These are phyloP conservation scores for Zeus faber DNA, from an alignment of 2,113 vertebrate species.

Conservation along the genomic window DNA sequence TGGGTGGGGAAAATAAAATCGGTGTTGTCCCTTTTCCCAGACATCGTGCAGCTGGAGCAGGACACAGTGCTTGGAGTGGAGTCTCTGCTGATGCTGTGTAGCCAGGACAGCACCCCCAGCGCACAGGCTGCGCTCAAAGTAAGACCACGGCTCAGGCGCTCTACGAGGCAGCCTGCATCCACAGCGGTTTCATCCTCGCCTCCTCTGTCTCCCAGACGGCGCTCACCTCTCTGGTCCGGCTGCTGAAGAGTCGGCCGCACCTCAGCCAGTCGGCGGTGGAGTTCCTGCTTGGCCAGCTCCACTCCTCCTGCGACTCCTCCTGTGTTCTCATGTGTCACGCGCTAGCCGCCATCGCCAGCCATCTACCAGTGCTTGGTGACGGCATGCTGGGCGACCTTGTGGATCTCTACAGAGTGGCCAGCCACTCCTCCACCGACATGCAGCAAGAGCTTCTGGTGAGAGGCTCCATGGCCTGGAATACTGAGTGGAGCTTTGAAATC, in stretches of 20 bases:
- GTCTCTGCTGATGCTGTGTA: slow-evolving; percentile 92
- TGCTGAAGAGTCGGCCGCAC: slow-evolving; percentile 87
- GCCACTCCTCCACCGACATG: slow-evolving; percentile 83
- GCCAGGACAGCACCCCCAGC: slow-evolving; percentile 84
- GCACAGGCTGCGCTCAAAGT: slow-evolving; percentile 93
- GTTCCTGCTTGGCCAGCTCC: slow-evolving; percentile 88
- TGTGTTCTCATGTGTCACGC: slow-evolving; percentile 91
- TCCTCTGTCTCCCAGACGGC: slow-evolving; percentile 76
- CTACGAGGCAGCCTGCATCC: too few relatives aligned
- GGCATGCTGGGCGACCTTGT: slow-evolving; percentile 92
- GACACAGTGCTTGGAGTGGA: slow-evolving; percentile 91
- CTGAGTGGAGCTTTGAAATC: too few relatives aligned
- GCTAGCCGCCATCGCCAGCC: slow-evolving; percentile 90
- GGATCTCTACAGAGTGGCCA: slow-evolving; percentile 88
- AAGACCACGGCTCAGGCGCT: too few relatives aligned
- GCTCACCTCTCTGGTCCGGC: slow-evolving; percentile 88
- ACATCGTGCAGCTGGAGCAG: slow-evolving; percentile 89
- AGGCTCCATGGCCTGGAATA: too few relatives aligned
- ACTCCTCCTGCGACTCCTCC: slow-evolving; percentile 82
- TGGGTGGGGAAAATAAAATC: too few relatives aligned
- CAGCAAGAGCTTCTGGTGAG: slow-evolving; percentile 96
- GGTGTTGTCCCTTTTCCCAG: slow-evolving; percentile 68
- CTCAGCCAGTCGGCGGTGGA: slow-evolving; percentile 91
- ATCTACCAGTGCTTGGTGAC: slow-evolving; percentile 90
- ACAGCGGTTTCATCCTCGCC: too few relatives aligned